Conservation (phyloP, 2,888 invertebrate species). For the Drosophila trichaetosa region DNA sequence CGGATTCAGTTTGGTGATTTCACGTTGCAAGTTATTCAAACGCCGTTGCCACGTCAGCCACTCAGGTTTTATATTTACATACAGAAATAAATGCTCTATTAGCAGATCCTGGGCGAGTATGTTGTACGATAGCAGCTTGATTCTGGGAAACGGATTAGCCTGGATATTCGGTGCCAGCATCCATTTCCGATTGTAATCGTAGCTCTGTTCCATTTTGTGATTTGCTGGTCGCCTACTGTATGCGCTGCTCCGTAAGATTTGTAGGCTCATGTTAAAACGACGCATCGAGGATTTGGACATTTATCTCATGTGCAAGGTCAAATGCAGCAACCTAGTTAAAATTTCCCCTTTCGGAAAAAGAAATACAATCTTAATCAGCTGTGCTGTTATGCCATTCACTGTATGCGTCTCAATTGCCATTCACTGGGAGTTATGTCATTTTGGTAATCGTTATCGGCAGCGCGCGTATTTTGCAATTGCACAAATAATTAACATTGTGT, state of each 20-base stretch:
- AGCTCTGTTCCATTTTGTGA: constrained; percentile 50
- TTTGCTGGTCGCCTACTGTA: constrained; percentile 14
- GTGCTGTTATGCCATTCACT: constrained; percentile 37
- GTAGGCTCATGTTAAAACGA: constrained; percentile 14
- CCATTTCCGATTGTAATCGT: constrained; percentile 65
- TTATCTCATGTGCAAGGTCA: constrained; percentile 6
- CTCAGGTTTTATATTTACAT: constrained; percentile 86
- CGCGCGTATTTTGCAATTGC: not conserved
- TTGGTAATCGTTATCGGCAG: constrained; percentile 23
- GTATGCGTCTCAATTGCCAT: constrained; percentile 11
- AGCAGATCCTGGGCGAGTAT: constrained; percentile 94
- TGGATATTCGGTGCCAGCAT: constrained; percentile 3
- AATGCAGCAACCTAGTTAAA: constrained; percentile 12
- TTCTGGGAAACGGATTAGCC: constrained; percentile 13
- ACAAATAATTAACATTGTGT: not conserved
- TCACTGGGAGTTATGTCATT: not conserved
- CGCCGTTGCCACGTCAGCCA: constrained; percentile 90
- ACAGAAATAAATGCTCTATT: constrained; percentile 90
- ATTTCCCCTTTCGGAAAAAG: constrained; percentile 1
- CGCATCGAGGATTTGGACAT: constrained; percentile 61
- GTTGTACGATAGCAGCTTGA: constrained; percentile 90
- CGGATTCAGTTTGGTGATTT: constrained; percentile 86
- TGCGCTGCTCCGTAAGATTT: constrained; percentile 2
- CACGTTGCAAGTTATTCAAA: constrained; percentile 85
- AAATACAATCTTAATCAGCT: constrained; percentile 14